Percentiles rank a stretch among this genome's conserved stretches.
These are phyloP conservation scores for Habropoda laboriosa DNA, from an alignment of 1,140 invertebrate genomes.

Conservation along the genomic window DNA sequence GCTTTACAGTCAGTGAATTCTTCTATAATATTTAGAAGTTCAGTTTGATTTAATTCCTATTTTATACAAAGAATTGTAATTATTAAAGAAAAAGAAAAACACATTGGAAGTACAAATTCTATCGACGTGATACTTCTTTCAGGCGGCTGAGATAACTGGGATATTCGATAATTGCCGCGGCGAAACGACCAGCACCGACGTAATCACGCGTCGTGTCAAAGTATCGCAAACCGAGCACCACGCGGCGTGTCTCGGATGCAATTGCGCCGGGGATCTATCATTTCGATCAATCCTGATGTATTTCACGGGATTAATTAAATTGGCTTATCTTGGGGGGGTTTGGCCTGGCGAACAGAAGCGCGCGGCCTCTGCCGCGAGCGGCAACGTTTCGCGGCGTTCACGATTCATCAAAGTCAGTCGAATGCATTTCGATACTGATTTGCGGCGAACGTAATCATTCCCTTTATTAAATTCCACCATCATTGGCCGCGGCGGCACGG, in stretches of 20 bases:
- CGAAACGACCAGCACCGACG: neutral
- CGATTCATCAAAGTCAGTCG: conserved; percentile 67
- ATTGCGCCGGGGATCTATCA: conserved; percentile 40
- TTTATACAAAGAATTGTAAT: no score
- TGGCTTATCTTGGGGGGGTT: conserved; percentile 60
- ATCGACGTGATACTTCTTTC: no score
- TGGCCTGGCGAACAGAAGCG: neutral
- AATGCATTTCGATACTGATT: conserved; percentile 67
- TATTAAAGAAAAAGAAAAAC: no score
- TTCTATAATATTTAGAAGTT: no score
- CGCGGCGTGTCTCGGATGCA: conserved; percentile 22
- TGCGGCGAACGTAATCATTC: conserved; percentile 68
- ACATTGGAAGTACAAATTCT: no score
- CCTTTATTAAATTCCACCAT: conserved; percentile 68
- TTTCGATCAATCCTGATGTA: conserved; percentile 31
- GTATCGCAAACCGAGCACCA: conserved; percentile 22
- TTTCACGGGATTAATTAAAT: conserved; percentile 65
- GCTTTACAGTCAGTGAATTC: no score
- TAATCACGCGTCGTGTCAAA: conserved; percentile 41
- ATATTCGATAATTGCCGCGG: neutral
- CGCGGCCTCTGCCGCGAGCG: no score
- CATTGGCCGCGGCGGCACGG: conserved; percentile 29
- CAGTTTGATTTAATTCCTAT: no score
- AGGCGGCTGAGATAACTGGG: no score
- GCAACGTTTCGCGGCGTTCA: conserved; percentile 19